Evolutionary conservation across 2,113 vertebrate species (phyloP), one percentile per base, ranked within the genome.

Genomic region (Egretta garzetta): DNA sequence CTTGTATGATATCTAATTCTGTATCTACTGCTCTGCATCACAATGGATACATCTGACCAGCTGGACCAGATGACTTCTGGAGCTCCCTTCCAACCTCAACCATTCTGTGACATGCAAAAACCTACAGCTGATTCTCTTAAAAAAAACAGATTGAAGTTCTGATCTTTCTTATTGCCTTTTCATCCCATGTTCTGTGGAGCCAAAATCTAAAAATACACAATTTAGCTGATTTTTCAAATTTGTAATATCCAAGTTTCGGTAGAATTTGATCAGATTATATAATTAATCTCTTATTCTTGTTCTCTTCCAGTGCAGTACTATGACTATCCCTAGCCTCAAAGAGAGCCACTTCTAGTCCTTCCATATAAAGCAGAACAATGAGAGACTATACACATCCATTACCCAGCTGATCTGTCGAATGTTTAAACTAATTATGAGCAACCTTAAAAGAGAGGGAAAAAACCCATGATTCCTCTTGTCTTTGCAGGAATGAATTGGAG

Each of bases 401-500:
- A 80, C 21, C 20, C 55, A 83, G 17, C 23, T 97, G 75, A 96
- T 87, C 66, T 95, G 59, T 91, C 96, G 86, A 96, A 82, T 58
- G 88, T 86, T 80, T 95, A 93, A 91, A 92, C 47, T 47, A 94
- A 96, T 95, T 91, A 91, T 82, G 86, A 87, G 12, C 70, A 94
- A 90, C 28, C 71, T 97, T 97, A 91, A 90, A 37, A 95, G 50
- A 71, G 21, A 68, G 52, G 53, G 15, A 27, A 23, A 66, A 73
- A 43, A 13, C 11, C 3, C 45, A 53, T 28, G 87, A 93, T 92
- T 95, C 32, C 45, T 68, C 12, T 75, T 92, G 85, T 95, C 60
- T 88, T 90, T 77, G 35, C 18, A 70, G 27, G 68, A 68, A 97
- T 94, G 86, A 96, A 96, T 92, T 97, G 96, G 82, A 95, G 49